Evolutionary conservation across 37 sponge, comb jelly and placozoan species (phyloP).

Genomic region (Axinella damicornis): DNA sequence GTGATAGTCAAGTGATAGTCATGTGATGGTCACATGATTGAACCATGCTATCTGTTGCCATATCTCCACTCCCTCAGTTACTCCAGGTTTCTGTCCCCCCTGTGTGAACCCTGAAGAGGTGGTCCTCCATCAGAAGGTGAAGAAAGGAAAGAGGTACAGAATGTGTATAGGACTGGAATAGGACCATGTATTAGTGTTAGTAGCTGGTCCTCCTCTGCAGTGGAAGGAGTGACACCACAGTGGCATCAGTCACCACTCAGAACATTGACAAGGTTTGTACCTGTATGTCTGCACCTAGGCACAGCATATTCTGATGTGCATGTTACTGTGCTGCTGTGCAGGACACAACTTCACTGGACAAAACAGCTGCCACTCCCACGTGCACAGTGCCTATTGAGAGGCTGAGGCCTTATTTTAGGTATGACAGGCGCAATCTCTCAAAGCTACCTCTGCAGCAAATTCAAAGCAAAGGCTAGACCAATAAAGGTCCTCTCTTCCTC

Average conservation of each 20-base stretch:
- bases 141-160: constrained; percentile 15
- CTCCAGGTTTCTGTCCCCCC: constrained; percentile 45
- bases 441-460: too few relatives aligned
- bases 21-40: too few relatives aligned
- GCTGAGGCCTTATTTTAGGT: constrained; percentile 9
- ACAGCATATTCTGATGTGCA: too few relatives aligned
- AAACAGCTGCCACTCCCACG: constrained; percentile 6
- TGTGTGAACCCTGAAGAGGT: background rate
- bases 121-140: too few relatives aligned
- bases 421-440: too few relatives aligned
- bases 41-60: background rate
- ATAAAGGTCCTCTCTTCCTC: background rate
- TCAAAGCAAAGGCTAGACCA: background rate
- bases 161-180: background rate
- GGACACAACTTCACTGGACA: constrained; percentile 34
- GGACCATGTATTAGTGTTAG: background rate
- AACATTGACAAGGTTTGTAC: constrained; percentile 39
- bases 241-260: constrained; percentile 30
- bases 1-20: too few relatives aligned
- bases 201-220: background rate
- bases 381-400: constrained; percentile 26
- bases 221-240: background rate
- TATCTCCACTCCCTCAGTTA: background rate
- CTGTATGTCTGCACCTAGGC: background rate
- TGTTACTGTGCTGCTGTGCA: background rate